phyloP scores from a whole-genome alignment of 1,140 invertebrate species.

The Drosophila willistoni region DNA sequence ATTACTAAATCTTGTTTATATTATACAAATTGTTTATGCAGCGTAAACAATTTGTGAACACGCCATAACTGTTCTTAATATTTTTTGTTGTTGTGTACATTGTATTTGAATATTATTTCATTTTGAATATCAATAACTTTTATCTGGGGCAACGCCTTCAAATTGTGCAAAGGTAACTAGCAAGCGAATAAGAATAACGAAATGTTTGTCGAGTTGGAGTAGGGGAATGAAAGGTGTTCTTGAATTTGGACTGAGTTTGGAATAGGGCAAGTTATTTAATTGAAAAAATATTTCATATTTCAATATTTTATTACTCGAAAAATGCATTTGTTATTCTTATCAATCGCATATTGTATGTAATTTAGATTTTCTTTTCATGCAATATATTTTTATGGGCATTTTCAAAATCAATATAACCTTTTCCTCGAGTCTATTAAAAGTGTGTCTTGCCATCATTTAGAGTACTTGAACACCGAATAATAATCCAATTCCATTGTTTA shows the following conservation, averaged over 20 bases:
- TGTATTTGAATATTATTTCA: slow-evolving; percentile 27
- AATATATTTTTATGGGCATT: background rate
- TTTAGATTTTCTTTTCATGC: no score
- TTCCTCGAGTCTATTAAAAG: slow-evolving; percentile 9
- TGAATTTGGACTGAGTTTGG: no score
- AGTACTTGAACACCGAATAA: slow-evolving; percentile 61
- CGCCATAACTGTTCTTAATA: slow-evolving; percentile 47
- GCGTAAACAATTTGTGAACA: slow-evolving; percentile 70
- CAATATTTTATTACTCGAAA: no score
- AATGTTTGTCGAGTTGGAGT: background rate
- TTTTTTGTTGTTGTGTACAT: slow-evolving; percentile 29
- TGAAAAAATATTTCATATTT: no score
- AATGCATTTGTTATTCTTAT: no score
- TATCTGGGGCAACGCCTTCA: slow-evolving; percentile 49
- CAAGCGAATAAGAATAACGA: slow-evolving; percentile 44
- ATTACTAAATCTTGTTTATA: slow-evolving; percentile 28
- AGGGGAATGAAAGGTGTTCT: background rate
- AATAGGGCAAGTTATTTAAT: no score
- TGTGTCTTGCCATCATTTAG: slow-evolving; percentile 28
- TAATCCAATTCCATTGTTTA: slow-evolving; percentile 80
- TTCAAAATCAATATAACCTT: slow-evolving; percentile 17
- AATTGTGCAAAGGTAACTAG: background rate
- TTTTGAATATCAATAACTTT: slow-evolving; percentile 67
- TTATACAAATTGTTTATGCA: slow-evolving; percentile 59
- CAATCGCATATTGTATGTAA: no score